A percentile compares a stretch with the other conserved stretches of the same genome.
phyloP scores from a whole-genome alignment of 2,797 vertebrate species.

The Hippocampus kuda region DNA sequence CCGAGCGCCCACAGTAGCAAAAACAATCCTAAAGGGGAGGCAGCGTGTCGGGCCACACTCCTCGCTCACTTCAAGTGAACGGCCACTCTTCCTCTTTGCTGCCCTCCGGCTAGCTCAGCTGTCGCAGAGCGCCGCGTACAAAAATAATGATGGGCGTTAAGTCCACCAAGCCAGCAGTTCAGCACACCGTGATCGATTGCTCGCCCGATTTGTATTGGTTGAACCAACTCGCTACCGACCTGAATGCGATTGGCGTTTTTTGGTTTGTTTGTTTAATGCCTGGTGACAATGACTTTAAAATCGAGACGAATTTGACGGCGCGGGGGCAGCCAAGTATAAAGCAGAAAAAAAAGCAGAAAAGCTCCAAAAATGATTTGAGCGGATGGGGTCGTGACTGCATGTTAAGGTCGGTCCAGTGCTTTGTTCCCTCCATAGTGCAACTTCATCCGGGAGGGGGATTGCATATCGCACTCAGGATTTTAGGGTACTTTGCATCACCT shows the following conservation, averaged over 20 bases:
- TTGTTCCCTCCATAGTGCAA: constrained; percentile 51
- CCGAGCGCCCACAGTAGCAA: constrained; percentile 15
- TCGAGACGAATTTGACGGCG: constrained; percentile 43
- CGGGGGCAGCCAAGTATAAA: too few species aligned
- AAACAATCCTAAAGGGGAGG: constrained; percentile 40
- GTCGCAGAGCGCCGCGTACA: constrained; percentile 32
- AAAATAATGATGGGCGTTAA: constrained; percentile 49
- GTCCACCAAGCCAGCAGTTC: constrained; percentile 38
- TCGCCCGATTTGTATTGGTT: constrained; percentile 55
- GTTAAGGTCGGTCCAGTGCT: constrained; percentile 60
- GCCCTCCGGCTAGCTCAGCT: constrained; percentile 30
- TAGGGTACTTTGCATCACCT: neutral
- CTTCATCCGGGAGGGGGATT: constrained; percentile 32
- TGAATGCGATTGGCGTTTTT: constrained; percentile 17
- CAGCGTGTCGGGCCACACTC: constrained; percentile 39
- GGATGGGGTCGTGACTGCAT: constrained; percentile 30
- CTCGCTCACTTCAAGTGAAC: constrained; percentile 46
- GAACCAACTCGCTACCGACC: constrained; percentile 31
- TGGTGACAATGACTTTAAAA: constrained; percentile 51
- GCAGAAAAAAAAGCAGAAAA: too few species aligned
- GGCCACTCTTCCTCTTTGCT: constrained; percentile 25
- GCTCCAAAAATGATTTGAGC: constrained; percentile 49
- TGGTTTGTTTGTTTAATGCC: constrained; percentile 5
- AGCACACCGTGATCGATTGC: constrained; percentile 48
- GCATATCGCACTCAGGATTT: too few species aligned